Evolutionary conservation across 2,888 invertebrate species (phyloP).

Genomic region (Coenonympha arcania): DNA sequence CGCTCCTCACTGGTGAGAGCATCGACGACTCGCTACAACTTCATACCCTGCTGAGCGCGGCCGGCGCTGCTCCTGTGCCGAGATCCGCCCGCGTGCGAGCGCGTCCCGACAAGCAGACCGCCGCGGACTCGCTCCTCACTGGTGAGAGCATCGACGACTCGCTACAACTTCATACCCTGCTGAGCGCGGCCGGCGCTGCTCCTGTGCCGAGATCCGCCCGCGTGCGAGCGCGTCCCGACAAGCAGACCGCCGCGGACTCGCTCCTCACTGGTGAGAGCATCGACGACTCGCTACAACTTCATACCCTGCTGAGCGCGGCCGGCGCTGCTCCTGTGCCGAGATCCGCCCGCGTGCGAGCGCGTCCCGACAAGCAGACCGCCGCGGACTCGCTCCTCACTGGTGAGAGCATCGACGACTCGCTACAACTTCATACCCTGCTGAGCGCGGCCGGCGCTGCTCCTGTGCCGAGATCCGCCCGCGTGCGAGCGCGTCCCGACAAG

Average conservation of each 20-base stretch:
- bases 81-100: conserved; percentile 33
- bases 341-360: conserved; percentile 32
- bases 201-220: conserved; percentile 35
- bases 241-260: conserved; percentile 40
- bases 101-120: conserved; percentile 37
- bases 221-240: conserved; percentile 35
- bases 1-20: conserved; percentile 43
- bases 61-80: conserved; percentile 34
- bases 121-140: conserved; percentile 42
- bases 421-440: conserved; percentile 61
- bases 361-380: conserved; percentile 38
- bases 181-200: conserved; percentile 43
- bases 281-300: conserved; percentile 53
- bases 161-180: conserved; percentile 57
- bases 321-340: conserved; percentile 35
- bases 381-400: conserved; percentile 46
- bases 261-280: conserved; percentile 41
- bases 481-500: conserved; percentile 37
- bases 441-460: conserved; percentile 40
- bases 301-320: conserved; percentile 56
- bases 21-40: conserved; percentile 49
- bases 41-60: conserved; percentile 59
- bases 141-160: conserved; percentile 44
- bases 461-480: conserved; percentile 34
- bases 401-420: conserved; percentile 38